Base-by-base conservation (phyloP, 2,888 invertebrate genomes). In the Ctena decussata region DNA sequence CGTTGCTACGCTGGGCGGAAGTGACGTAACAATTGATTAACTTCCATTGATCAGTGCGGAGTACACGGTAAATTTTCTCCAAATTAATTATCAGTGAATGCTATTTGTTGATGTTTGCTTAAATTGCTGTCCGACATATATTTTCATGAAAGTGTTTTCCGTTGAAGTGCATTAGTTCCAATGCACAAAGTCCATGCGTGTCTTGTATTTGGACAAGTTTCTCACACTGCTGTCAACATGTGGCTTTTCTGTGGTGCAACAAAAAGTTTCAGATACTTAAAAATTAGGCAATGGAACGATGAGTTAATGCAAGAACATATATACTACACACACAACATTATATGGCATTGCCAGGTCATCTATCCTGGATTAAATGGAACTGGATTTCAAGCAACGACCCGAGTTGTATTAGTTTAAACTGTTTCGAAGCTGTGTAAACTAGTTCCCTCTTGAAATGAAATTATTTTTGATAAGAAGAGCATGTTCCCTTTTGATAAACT, bases 11-110 rank as follows among this genome's bases (percentile, higher is more conserved):
- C 32, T 32, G 32, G 65, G 65, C 65, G 65, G 65, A 65, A 65
- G 30, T 65, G 65, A 65, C 65, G 65, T 65, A 65, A 65, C 65
- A 65, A 65, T 65, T 65, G 65, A 65, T 65, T 65, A n/a, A 53
- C 32, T 65, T 65, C 65, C 21, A 65, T 30, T 12, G 35, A 65
- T 21, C 8, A 65, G 65, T 65, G 65, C 21, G 30, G 65, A 35
- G 12, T 35, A 35, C 65, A 65, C 65, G 65, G 65, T 65, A 65
- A 65, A 30, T 18, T 30, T 35, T 35, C 21, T 18, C 21, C 21
- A 21, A 35, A 18, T 35, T 35, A 35, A 18, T 35, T 32, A 1
- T 65, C 35, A 65, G 35, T 65, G 65, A 24, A 35, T 24, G 1
- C 11, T 65, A 35, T 65, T 65, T 65, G 5, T 15, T 12, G 27